Evolutionary conservation across 2,888 invertebrate species (phyloP), one percentile per base, ranked within the genome.

Genomic region (Drosophila borealis): DNA sequence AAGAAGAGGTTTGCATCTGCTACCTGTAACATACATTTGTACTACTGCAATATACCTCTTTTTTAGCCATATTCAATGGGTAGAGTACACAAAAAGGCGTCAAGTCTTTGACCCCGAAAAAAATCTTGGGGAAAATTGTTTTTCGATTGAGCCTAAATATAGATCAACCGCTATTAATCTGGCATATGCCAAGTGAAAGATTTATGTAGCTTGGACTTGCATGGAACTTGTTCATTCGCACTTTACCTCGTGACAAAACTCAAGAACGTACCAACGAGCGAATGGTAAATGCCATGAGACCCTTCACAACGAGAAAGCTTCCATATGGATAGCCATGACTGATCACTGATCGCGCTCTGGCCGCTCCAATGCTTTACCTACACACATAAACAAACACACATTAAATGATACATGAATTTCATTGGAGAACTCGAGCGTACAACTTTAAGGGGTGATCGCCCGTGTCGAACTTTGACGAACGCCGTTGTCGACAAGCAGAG

Each of bases 351-450:
- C 39, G 42, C 45, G 64, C 17, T 37, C 29, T 29, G 45, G n/a
- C 34, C 41, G 46, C 55, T 41, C 41, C 46, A 55, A 21, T 65
- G 29, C 17, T 34, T 42, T 46, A 36, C 36, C 70, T 45, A 66
- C 60, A 53, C 53, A 64, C 53, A 45, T 45, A 53, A n/a, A 36
- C 25, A 11, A 6, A 37, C 29, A 54, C 46, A 68, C 61, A 61
- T 65, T 72, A 65, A 79, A 71, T 78, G 80, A 68, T 76, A 88
- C 76, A 84, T 71, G 66, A 78, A 78, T 77, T 86, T 80, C 78
- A 86, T 79, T 73, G 71, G 73, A 61, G 55, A 69, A 73, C 34
- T 68, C 50, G 33, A 59, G 65, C 45, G 61, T 66, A 70, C 67
- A 73, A 77, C 68, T 79, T 80, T 75, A 78, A 79, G 84, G 81